Evolutionary conservation across 2,888 invertebrate species (phyloP).

Genomic region (Neoaliturus tenellus): DNA sequence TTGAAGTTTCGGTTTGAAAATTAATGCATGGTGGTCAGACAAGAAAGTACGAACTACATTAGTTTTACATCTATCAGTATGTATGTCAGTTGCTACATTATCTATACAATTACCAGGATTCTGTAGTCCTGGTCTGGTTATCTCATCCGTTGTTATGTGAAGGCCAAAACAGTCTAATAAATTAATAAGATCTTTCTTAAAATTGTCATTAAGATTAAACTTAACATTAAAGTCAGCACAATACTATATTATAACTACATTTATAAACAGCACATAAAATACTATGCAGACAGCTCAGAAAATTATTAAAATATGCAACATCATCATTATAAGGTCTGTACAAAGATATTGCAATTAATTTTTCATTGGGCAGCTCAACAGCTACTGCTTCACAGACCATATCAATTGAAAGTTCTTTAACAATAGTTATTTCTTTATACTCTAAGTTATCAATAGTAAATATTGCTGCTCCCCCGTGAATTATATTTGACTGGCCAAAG

Average conservation of each 20-base stretch:
- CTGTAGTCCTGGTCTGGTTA: too few relatives aligned
- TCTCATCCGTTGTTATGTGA: too few relatives aligned
- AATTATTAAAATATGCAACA: background rate
- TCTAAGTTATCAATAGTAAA: background rate
- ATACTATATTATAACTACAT: too few relatives aligned
- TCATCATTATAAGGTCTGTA: background rate
- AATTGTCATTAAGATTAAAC: too few relatives aligned
- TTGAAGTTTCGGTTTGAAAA: too few relatives aligned
- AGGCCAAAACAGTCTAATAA: too few relatives aligned
- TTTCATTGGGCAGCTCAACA: background rate
- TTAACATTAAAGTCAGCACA: background rate
- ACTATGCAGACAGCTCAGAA: background rate
- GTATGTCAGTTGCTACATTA: too few relatives aligned
- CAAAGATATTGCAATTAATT: background rate
- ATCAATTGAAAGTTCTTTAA: background rate
- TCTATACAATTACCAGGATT: too few relatives aligned
- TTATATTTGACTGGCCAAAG: background rate
- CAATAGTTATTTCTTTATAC: background rate
- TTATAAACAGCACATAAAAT: background rate
- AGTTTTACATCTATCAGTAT: too few relatives aligned
- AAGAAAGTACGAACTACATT: too few relatives aligned
- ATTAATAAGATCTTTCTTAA: too few relatives aligned
- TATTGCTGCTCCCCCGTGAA: background rate
- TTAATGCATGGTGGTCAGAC: too few relatives aligned
- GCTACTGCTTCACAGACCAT: background rate